Evolutionary conservation across 2,113 vertebrate species (phyloP).

Genomic region (Upupa epops): DNA sequence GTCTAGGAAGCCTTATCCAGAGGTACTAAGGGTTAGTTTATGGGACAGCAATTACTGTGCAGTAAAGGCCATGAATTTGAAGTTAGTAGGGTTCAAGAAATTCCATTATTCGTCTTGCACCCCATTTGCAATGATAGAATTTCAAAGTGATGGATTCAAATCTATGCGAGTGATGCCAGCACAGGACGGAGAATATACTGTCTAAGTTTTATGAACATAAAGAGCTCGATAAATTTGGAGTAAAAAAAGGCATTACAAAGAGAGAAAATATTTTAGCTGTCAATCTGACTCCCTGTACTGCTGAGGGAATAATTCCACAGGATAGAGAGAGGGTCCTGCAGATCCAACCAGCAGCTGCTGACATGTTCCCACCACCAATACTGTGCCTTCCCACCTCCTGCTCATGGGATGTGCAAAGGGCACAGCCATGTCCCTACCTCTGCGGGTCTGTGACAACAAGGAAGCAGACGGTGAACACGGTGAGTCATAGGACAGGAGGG

Average conservation of each 20-base stretch:
- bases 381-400: not conserved
- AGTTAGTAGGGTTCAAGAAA: constrained; percentile 13
- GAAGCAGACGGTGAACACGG: not conserved
- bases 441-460: accelerated
- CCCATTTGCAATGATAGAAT: constrained; percentile 18
- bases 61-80: constrained; percentile 1
- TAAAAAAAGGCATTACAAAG: not conserved
- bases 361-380: not conserved
- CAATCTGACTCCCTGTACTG: not conserved
- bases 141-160: constrained; percentile 52
- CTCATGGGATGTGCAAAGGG: accelerated
- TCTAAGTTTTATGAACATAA: not conserved
- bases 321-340: not conserved
- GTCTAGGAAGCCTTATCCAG: not conserved
- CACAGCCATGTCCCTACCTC: not conserved
- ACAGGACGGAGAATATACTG: constrained; percentile 2
- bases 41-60: constrained; percentile 52
- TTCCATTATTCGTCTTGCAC: not conserved
- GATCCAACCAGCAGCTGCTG: not conserved
- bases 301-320: not conserved
- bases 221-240: constrained; percentile 26
- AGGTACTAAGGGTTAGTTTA: constrained; percentile 3
- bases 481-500: accelerated
- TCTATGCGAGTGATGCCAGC: not conserved
- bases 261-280: constrained; percentile 45